Evolutionary conservation across 2,888 invertebrate genomes (phyloP), one percentile per base, ranked within the genome.

Genomic region (Drosophila merina): DNA sequence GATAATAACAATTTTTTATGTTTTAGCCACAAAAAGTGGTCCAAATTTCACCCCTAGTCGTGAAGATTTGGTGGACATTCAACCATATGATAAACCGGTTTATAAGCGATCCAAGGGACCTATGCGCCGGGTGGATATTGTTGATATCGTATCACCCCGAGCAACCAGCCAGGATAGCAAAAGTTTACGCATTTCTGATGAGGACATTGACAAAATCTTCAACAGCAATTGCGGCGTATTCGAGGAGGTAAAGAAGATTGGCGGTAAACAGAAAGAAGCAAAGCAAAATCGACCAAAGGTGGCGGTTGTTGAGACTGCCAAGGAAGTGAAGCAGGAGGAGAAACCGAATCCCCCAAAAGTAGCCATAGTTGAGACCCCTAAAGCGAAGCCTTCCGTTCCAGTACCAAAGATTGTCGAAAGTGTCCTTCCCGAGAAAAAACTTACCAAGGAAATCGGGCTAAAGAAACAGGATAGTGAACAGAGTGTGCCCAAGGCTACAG

Each of bases 191-290:
- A 91, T 92, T 48, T 88, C 91, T 1, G 92, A 92, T 75, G 91
- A 91, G 25, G 89, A 91, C 9, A 90, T 92, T 14, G 92, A 92
- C 64, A 91, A 91, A 71, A 75, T 92, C 3, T 92, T 92, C 49
- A 92, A 91, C 42, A 89, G 90, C 31, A 89, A 90, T 77, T 90
- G 90, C 50, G 91, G 91, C 0, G 69, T 82, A 4, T 91, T 86
- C 71, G 88, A 88, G 28, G 90, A 91, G 70, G 80, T 91, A 0
- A 90, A 89, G 42, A 88, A 77, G 47, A 8, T 10, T 0, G 55
- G 49, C 20, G 4, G 36, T 0, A 45, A 55, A 28, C 64, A 44
- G 10, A 30, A 30, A 8, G 40, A 42, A 9, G 6, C 33, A 10
- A 45, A 30, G 3, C 8, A 12, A 48, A 36, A 5, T 49, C 9